Percentiles rank a stretch among this genome's conserved stretches.
phyloP scores from a whole-genome alignment of 2,797 vertebrate species.

The Clangula hyemalis region DNA sequence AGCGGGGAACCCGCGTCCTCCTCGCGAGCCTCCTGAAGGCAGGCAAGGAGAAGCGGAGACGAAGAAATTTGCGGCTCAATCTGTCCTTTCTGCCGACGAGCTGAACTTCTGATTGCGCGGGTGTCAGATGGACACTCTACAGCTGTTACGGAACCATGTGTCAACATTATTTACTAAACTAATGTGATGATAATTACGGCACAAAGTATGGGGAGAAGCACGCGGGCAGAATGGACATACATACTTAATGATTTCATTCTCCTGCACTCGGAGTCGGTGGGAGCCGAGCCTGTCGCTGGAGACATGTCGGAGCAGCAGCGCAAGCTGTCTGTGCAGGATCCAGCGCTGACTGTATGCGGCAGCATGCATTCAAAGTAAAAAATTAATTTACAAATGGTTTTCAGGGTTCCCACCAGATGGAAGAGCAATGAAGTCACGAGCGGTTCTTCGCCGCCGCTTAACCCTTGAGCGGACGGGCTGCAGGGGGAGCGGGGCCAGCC shows the following conservation, averaged over 20 bases:
- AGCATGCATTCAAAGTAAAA: constrained; percentile 46
- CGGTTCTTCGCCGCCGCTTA: constrained; percentile 34
- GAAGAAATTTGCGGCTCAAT: not conserved
- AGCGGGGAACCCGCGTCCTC: not conserved
- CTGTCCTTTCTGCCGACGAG: not conserved
- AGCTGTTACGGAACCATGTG: constrained; percentile 53
- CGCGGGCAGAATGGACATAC: constrained; percentile 33
- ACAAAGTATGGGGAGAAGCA: not conserved
- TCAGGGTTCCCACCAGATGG: constrained; percentile 62
- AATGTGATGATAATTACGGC: constrained; percentile 37
- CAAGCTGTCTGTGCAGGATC: constrained; percentile 12
- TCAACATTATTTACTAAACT: constrained; percentile 70
- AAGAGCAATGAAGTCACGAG: constrained; percentile 17
- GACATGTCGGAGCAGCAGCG: not conserved
- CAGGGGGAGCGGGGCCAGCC: not conserved
- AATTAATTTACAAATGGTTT: constrained; percentile 62
- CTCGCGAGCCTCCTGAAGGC: not conserved
- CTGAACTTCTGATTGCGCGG: not conserved
- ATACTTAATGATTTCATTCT: constrained; percentile 44
- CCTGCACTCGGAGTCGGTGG: not conserved
- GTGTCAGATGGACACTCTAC: constrained; percentile 38
- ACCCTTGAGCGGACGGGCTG: constrained; percentile 39
- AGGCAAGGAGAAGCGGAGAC: not conserved
- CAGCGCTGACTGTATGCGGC: not conserved
- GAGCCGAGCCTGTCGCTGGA: constrained; percentile 13